Evolutionary conservation across 2,113 vertebrate species (phyloP).

Genomic region (Peromyscus leucopus): DNA sequence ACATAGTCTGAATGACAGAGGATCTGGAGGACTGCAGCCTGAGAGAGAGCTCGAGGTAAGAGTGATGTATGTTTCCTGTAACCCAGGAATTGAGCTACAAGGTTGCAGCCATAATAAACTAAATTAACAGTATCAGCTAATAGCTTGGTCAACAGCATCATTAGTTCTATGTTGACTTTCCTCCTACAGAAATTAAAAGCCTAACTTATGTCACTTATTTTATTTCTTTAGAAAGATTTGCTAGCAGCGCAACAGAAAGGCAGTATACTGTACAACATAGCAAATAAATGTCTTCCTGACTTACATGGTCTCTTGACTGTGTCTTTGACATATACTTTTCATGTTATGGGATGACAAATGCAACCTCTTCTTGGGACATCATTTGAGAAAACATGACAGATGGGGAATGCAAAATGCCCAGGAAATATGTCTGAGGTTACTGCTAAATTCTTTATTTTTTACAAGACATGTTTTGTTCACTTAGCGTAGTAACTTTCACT

Average conservation of each 20-base stretch:
- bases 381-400: slow-evolving; percentile 67
- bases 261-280: slow-evolving; percentile 52
- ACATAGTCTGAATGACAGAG: neutral
- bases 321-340: slow-evolving; percentile 69
- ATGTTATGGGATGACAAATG: slow-evolving; percentile 79
- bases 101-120: slow-evolving; percentile 64
- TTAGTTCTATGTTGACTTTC: slow-evolving; percentile 64
- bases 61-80: slow-evolving; percentile 22
- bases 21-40: slow-evolving; percentile 28
- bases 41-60: slow-evolving; percentile 55
- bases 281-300: slow-evolving; percentile 78
- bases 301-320: slow-evolving; percentile 65
- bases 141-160: slow-evolving; percentile 74
- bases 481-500: neutral
- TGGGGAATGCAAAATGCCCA: slow-evolving; percentile 58
- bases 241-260: slow-evolving; percentile 62
- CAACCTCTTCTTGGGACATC: slow-evolving; percentile 64
- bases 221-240: slow-evolving; percentile 33
- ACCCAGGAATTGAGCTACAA: slow-evolving; percentile 63
- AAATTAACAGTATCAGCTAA: slow-evolving; percentile 79
- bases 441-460: slow-evolving; percentile 55
- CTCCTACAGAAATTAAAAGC: slow-evolving; percentile 33
- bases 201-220: slow-evolving; percentile 59
- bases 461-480: neutral
- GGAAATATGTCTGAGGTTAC: slow-evolving; percentile 62